A percentile compares a stretch with the other conserved stretches of the same genome.
Conservation (phyloP, 2,113 vertebrate species). For the Rhinolophus sinicus region DNA sequence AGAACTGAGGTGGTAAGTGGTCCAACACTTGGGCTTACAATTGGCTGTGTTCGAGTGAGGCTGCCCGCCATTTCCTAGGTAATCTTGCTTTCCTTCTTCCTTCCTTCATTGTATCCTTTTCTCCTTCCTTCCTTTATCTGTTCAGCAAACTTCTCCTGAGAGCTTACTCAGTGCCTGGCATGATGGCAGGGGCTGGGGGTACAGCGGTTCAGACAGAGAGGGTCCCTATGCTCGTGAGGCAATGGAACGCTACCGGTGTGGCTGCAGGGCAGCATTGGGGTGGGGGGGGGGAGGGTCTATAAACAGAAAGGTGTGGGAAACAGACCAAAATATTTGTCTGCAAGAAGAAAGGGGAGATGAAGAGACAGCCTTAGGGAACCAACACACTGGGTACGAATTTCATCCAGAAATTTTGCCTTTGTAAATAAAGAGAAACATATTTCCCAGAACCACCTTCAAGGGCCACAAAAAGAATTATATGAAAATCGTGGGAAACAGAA, state of each 20-base stretch:
- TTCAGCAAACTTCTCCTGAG: neutral
- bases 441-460: neutral
- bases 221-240: fast-evolving
- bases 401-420: neutral
- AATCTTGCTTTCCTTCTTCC: neutral
- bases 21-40: neutral
- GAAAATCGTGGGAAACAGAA: neutral
- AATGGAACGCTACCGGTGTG: neutral
- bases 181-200: too few relatives aligned
- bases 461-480: neutral
- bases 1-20: neutral
- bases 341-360: neutral
- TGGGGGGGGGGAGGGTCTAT: too few relatives aligned
- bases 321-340: neutral
- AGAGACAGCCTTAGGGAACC: neutral
- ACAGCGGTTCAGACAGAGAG: neutral
- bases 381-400: neutral
- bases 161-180: neutral
- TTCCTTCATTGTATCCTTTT: neutral
- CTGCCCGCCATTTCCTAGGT: neutral
- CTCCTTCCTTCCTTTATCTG: neutral
- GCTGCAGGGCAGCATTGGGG: neutral
- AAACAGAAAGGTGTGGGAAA: neutral
- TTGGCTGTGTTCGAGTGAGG: neutral
- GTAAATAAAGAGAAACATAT: constrained; percentile 4